Conservation (phyloP, 1,140 invertebrate genomes). For the Philaenus spumarius region DNA sequence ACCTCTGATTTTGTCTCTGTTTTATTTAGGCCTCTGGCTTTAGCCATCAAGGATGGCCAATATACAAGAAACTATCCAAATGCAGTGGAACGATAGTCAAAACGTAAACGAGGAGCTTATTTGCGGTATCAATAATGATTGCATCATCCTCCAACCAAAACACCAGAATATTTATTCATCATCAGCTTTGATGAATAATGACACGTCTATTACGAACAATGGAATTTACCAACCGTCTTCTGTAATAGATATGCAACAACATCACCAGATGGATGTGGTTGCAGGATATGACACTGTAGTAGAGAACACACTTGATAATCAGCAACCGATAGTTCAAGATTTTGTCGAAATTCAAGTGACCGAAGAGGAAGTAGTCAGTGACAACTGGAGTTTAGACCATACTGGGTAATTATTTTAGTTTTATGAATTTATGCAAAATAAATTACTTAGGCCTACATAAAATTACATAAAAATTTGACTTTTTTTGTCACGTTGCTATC, state of each 20-base stretch:
- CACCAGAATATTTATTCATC: no score
- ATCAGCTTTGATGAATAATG: background rate
- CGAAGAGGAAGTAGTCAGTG: slow-evolving; percentile 32
- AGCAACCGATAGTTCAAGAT: slow-evolving; percentile 14
- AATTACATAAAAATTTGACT: no score
- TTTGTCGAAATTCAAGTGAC: slow-evolving; percentile 32
- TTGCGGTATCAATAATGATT: no score
- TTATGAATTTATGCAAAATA: background rate
- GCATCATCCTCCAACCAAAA: background rate
- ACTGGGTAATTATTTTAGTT: slow-evolving; percentile 12
- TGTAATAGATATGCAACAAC: background rate
- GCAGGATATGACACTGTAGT: background rate
- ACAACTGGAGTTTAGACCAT: slow-evolving; percentile 21
- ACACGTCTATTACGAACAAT: background rate
- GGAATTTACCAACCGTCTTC: background rate
- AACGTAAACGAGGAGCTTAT: no score
- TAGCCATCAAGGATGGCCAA: no score
- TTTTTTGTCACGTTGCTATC: no score
- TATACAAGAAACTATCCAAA: no score
- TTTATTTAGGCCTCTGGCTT: no score
- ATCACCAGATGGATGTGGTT: background rate
- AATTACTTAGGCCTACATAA: no score
- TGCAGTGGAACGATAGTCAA: no score
- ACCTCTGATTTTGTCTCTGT: no score
- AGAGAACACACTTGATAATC: background rate